A percentile compares a stretch with the other conserved stretches of the same genome.
These are phyloP conservation scores for Litoditis marina DNA, from an alignment of 2,888 invertebrate species.

Conservation along the genomic window DNA sequence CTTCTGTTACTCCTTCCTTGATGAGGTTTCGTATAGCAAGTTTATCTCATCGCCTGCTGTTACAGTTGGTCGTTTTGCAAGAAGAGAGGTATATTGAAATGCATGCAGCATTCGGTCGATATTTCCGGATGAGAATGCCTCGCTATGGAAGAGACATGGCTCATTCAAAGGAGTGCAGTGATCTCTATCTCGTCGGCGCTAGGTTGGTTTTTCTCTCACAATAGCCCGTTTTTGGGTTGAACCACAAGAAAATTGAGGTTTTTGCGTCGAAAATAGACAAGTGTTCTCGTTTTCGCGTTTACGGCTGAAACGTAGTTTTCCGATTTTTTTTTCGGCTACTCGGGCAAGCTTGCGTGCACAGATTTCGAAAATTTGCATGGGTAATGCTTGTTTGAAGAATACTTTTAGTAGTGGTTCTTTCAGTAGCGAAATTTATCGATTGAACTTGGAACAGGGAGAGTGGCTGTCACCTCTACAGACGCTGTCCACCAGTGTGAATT, in stretches of 20 bases:
- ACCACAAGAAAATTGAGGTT: too few species aligned
- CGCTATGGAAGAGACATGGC: constrained; percentile 90
- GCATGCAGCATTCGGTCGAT: constrained; percentile 87
- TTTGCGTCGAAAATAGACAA: too few species aligned
- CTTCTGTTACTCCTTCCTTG: too few species aligned
- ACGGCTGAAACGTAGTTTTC: too few species aligned
- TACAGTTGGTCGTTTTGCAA: constrained; percentile 82
- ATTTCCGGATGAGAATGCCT: constrained; percentile 85
- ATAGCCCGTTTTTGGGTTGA: too few species aligned
- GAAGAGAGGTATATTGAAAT: constrained; percentile 89
- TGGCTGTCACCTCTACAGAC: constrained; percentile 82
- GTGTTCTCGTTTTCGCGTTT: too few species aligned
- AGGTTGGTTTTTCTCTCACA: constrained; percentile 69
- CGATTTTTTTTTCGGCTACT: too few species aligned
- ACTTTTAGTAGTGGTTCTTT: too few species aligned
- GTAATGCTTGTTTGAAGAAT: too few species aligned
- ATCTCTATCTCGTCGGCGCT: constrained; percentile 85
- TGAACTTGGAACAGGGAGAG: constrained; percentile 91
- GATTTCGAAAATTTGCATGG: too few species aligned
- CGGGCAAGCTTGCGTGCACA: too few species aligned
- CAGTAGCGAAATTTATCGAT: constrained; percentile 82
- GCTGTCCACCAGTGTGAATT: constrained; percentile 70
- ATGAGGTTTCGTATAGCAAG: too few species aligned
- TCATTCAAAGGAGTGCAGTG: constrained; percentile 83
- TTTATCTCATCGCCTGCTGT: constrained; percentile 40